phyloP scores from a whole-genome alignment of 2,113 vertebrate genomes.

The Tylochromis polylepis region DNA sequence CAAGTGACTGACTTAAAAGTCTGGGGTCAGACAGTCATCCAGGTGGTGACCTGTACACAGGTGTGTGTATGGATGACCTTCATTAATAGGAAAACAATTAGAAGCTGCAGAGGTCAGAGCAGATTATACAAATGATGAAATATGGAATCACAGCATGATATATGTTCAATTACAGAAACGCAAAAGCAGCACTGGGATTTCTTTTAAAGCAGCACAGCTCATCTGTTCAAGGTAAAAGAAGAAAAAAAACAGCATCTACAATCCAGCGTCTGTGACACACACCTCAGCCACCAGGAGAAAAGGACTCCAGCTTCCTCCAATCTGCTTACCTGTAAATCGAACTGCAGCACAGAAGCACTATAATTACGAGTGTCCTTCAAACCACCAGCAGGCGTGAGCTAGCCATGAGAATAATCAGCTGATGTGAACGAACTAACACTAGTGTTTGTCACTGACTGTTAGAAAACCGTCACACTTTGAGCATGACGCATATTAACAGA shows the following conservation, averaged over 20 bases:
- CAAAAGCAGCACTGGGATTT: not conserved
- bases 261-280: not conserved
- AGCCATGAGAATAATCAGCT: not conserved
- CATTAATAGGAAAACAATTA: not conserved
- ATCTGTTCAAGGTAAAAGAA: not conserved
- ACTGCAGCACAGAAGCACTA: not conserved
- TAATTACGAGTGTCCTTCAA: not conserved
- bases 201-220: accelerated
- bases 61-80: not conserved
- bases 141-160: not conserved
- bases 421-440: not conserved
- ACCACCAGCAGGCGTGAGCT: no score
- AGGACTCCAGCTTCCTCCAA: not conserved
- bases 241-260: not conserved
- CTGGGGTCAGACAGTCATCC: not conserved
- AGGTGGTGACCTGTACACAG: not conserved
- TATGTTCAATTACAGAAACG: not conserved
- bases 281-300: not conserved
- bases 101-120: not conserved
- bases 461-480: not conserved
- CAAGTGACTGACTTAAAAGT: not conserved
- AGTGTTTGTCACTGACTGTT: not conserved
- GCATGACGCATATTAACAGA: not conserved
- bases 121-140: not conserved
- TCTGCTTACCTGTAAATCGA: not conserved